Evolutionary conservation across 2,113 vertebrate genomes (phyloP).

Genomic region (Sialia sialis): DNA sequence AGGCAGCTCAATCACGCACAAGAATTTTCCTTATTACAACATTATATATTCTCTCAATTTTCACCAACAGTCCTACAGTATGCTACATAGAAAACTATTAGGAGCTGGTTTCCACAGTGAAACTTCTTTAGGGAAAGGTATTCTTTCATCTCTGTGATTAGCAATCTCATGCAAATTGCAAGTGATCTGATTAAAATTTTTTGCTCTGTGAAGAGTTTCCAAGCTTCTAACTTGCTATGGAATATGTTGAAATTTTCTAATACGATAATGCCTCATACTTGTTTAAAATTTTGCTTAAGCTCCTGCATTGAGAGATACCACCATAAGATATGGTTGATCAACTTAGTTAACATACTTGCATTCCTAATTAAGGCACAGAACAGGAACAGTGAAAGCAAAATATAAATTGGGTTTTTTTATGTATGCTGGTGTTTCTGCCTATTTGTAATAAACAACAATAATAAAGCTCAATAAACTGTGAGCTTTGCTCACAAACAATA

Average conservation of each 20-base stretch:
- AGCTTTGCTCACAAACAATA: not conserved
- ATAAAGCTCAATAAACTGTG: not conserved
- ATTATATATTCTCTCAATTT: not conserved
- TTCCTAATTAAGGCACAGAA: not conserved
- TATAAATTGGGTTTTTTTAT: not conserved
- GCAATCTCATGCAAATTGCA: not conserved
- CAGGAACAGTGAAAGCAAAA: not conserved
- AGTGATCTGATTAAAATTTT: not conserved
- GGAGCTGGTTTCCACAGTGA: not conserved
- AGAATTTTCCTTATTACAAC: not conserved
- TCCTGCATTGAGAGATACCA: not conserved
- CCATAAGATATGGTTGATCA: not conserved
- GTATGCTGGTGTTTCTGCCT: not conserved
- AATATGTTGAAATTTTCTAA: not conserved
- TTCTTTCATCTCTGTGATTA: conserved; percentile 6
- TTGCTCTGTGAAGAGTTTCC: not conserved
- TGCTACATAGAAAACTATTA: not conserved
- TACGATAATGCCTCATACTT: not conserved
- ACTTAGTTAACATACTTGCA: not conserved
- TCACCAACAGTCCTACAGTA: not conserved
- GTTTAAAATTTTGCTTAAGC: not conserved
- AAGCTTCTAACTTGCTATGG: not conserved
- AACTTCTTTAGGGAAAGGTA: not conserved
- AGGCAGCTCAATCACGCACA: not conserved
- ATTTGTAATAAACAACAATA: not conserved